Base-by-base conservation (phyloP, 2,113 vertebrate genomes). In the Oriolus oriolus region DNA sequence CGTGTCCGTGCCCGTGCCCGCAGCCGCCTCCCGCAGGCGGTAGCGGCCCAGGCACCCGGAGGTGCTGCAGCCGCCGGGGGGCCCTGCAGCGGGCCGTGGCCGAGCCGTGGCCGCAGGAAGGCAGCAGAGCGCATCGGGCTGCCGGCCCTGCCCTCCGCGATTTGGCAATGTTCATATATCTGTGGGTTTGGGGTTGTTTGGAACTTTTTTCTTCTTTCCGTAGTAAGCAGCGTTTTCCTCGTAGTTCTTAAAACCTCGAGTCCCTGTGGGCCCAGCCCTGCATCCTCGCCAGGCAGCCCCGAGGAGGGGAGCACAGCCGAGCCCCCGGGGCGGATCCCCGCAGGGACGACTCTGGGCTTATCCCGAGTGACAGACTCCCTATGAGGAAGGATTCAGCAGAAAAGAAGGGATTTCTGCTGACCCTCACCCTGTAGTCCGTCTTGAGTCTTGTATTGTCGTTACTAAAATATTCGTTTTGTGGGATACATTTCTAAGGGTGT, bases 291-390 rank as follows among this genome's bases (percentile, higher is more conserved):
- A 4, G 35, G n/a, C 35, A 35, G 35, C 1, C 44, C 70, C 44
- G 10, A 5, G 47, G 24, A 74, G 30, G 31, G 22, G 10, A 6
- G 23, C 0, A 3, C 26, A 10, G 42, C 30, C 26, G 19, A 17
- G 24, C 13, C 15, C 26, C 27, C 6, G 9, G 16, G 63, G 27
- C 26, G 12, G 37, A 23, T 44, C 18, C 28, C 19, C 0, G 2
- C 35, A 21, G 30, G 42, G n/a, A 2, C 7, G 1, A 8, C 17
- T 27, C 49, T 50, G 23, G 35, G 16, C 52, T 53, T 50, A 1
- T 35, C n/a, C 27, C 3, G 1, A 4, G 21, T 24, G 41, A 6
- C 14, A 42, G 3, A 10, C 7, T 56, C 2, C 0, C 35, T 35
- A 3, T 7, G 44, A 71, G 47, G 31, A 54, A 27, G 30, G 49